These are phyloP conservation scores for Apoderus coryli DNA, from an alignment of 2,888 invertebrate species.

Conservation along the genomic window DNA sequence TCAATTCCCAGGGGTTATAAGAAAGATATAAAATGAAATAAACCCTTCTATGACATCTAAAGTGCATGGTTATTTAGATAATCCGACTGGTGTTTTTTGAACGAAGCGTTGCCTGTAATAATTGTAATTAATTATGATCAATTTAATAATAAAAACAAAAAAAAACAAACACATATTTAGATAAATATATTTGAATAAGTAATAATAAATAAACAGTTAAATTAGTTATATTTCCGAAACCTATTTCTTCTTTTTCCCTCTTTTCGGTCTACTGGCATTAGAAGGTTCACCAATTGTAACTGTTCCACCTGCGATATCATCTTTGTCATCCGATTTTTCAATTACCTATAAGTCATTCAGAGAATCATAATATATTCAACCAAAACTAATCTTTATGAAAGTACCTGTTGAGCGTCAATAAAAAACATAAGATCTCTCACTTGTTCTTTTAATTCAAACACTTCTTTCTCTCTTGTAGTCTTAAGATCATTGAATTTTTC, in stretches of 20 bases:
- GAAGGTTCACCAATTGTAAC: conserved; percentile 39
- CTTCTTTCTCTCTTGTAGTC: conserved; percentile 43
- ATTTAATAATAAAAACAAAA: too few relatives aligned
- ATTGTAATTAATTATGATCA: too few relatives aligned
- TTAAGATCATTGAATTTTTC: conserved; percentile 32
- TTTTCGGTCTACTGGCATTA: conserved; percentile 20
- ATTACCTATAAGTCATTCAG: conserved; percentile 26
- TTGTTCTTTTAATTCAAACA: conserved; percentile 80
- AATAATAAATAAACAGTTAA: too few relatives aligned
- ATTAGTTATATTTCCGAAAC: too few relatives aligned
- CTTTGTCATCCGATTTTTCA: conserved; percentile 38
- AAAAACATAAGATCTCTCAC: conserved; percentile 94
- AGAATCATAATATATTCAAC: conserved; percentile 1
- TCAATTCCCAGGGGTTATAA: too few relatives aligned
- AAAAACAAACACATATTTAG: too few relatives aligned
- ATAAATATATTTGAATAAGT: too few relatives aligned
- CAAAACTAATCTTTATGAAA: not conserved
- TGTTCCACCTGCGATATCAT: conserved; percentile 46
- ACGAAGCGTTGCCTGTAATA: too few relatives aligned
- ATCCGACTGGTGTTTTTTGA: too few relatives aligned
- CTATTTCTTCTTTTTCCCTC: conserved; percentile 17
- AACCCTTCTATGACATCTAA: too few relatives aligned
- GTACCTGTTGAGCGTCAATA: conserved; percentile 62
- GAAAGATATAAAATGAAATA: too few relatives aligned
- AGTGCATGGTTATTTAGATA: too few relatives aligned